Evolutionary conservation across 2,888 invertebrate genomes (phyloP), one percentile per base, ranked within the genome.

Genomic region (Poecilobothrus nobilitatus): DNA sequence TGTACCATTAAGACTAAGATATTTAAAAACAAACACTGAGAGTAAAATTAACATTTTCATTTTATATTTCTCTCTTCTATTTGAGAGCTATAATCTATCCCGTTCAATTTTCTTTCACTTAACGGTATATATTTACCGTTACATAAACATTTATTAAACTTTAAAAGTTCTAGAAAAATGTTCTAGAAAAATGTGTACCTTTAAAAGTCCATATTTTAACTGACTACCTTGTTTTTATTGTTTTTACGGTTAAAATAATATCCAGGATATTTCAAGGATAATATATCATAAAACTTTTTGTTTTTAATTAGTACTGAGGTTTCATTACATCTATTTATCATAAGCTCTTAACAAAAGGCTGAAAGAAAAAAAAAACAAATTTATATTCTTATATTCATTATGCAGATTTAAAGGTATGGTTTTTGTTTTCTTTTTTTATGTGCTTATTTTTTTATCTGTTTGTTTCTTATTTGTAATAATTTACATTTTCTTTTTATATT

Each of bases 271-370:
- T 53, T 53, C 18, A 53, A 53, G 15, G 53, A 53, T 53, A 53
- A 53, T 53, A 53, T 53, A 53, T 53, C 53, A 53, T 53, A 53
- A 53, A 53, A 53, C 15, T 53, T 53, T 53, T 53, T 53, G 53
- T 53, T 53, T 53, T 53, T 53, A 53, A 53, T 53, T 53, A 53
- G 53, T 53, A 53, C 53, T 53, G 53, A 53, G 53, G 53, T 53
- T 53, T 53, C 53, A 53, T 53, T 53, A 53, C 53, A 15, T 18
- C 53, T 53, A 53, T 53, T 53, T 53, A 53, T 53, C 53, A 53
- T 53, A n/a, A 15, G 15, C 15, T 53, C 53, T 53, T 53, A 53
- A 53, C 53, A 53, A 53, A 53, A 53, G 18, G 18, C 44, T 44
- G 6, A 53, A 53, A 53, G 15, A 27, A 41, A 41, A 41, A 27